Evolutionary conservation across 2,113 vertebrate species (phyloP).

Genomic region (Setophaga petechia): DNA sequence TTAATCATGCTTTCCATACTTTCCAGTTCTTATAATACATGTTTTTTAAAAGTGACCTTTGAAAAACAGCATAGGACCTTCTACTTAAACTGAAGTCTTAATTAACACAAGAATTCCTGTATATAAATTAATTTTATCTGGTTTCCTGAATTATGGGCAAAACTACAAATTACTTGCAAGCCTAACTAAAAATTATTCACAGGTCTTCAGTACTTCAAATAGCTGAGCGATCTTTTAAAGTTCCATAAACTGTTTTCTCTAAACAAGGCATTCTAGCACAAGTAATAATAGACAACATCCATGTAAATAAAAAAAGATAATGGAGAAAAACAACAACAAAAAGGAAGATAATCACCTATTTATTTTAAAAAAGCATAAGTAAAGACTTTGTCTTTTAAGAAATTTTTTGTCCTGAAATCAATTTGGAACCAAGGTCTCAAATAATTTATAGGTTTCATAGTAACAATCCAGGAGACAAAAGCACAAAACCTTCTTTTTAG

Average conservation of each 20-base stretch:
- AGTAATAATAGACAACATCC: not conserved
- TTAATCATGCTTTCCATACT: not conserved
- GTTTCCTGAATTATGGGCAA: not conserved
- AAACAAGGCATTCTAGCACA: not conserved
- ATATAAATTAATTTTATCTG: not conserved
- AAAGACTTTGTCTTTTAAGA: not conserved
- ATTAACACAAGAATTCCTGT: conserved; percentile 37
- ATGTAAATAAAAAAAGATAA: not conserved
- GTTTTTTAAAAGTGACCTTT: not conserved
- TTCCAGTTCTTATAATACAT: not conserved
- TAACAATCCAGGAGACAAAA: not conserved
- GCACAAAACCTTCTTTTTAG: not conserved
- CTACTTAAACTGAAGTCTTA: conserved; percentile 38
- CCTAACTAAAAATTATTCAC: conserved; percentile 14
- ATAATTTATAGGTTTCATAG: not conserved
- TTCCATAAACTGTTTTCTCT: not conserved
- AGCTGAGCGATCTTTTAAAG: not conserved
- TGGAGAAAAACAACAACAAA: not conserved
- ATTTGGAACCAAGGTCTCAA: not conserved
- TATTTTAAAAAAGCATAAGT: not conserved
- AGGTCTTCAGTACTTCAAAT: conserved; percentile 10
- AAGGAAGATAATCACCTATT: not conserved
- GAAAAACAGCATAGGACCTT: not conserved
- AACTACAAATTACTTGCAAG: not conserved
- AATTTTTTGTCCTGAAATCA: not conserved